Conservation (phyloP, 2,888 invertebrate species). For the Dryobota labecula region DNA sequence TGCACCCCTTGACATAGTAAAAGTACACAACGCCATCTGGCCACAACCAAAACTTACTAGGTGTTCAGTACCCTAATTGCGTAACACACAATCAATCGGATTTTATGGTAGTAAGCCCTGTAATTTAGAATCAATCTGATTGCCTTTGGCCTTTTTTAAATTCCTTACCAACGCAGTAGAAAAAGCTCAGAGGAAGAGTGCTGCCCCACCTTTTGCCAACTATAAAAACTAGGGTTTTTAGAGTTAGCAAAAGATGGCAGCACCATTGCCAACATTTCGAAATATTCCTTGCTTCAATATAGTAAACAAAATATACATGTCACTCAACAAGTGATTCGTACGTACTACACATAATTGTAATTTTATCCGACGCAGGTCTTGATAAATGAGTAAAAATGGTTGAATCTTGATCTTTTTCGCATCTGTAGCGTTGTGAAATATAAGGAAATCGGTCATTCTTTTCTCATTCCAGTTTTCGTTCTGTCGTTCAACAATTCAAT, state of each 20-base stretch:
- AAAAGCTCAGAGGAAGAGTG: not conserved
- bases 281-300: not conserved
- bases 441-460: constrained; percentile 8
- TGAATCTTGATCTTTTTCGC: not conserved
- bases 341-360: not conserved
- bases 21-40: constrained; percentile 22
- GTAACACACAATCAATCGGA: too few relatives aligned
- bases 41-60: not conserved
- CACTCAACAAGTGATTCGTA: not conserved
- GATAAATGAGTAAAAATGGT: not conserved
- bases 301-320: too few relatives aligned
- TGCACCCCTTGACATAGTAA: not conserved
- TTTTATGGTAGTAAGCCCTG: too few relatives aligned
- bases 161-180: not conserved
- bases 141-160: too few relatives aligned
- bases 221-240: not conserved
- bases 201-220: not conserved
- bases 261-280: not conserved
- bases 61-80: too few relatives aligned
- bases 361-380: not conserved
- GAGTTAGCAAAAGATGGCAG: constrained; percentile 37
- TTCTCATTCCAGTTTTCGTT: constrained; percentile 24
- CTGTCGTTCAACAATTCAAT: constrained; percentile 22
- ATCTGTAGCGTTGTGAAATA: not conserved
- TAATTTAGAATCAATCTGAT: too few relatives aligned